These are phyloP conservation scores for Xylophagus ater DNA, from an alignment of 2,888 invertebrate species.

Conservation along the genomic window DNA sequence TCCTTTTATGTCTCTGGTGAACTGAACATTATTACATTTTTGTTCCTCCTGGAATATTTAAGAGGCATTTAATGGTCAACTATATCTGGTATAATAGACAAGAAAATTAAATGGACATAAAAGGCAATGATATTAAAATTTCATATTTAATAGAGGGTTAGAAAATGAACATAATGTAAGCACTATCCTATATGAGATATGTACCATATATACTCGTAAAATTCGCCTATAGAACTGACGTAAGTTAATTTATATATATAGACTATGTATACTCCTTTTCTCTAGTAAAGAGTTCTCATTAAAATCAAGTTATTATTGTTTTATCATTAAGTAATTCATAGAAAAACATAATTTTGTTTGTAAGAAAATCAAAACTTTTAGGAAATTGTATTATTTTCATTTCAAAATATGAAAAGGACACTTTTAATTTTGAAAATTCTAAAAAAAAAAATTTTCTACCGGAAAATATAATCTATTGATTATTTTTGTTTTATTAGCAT, in stretches of 20 bases:
- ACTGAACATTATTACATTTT: constrained; percentile 3
- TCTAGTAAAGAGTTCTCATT: not conserved
- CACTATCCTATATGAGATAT: not conserved
- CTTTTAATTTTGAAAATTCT: too few species aligned
- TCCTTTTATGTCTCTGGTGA: constrained; percentile 5
- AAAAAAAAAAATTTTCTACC: too few species aligned
- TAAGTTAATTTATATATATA: not conserved
- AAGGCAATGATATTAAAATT: constrained; percentile 1
- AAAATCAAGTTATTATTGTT: not conserved
- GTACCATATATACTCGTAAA: not conserved
- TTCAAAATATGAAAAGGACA: too few species aligned
- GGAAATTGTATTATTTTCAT: too few species aligned
- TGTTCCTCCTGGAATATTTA: constrained; percentile 1
- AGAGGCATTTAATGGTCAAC: constrained; percentile 9
- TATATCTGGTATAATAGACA: constrained; percentile 1
- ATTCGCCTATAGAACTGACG: not conserved
- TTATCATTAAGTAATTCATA: too few species aligned
- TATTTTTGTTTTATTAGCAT: too few species aligned
- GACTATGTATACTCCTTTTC: not conserved
- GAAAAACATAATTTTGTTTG: too few species aligned
- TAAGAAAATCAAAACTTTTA: too few species aligned
- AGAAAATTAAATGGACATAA: not conserved
- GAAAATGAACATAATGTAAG: not conserved
- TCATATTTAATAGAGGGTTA: not conserved
- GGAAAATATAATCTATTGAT: too few species aligned